Percentiles rank a stretch among this genome's conserved stretches.
These are phyloP conservation scores for Cryptoprocta ferox DNA, from an alignment of 2,797 vertebrate genomes.

Conservation along the genomic window DNA sequence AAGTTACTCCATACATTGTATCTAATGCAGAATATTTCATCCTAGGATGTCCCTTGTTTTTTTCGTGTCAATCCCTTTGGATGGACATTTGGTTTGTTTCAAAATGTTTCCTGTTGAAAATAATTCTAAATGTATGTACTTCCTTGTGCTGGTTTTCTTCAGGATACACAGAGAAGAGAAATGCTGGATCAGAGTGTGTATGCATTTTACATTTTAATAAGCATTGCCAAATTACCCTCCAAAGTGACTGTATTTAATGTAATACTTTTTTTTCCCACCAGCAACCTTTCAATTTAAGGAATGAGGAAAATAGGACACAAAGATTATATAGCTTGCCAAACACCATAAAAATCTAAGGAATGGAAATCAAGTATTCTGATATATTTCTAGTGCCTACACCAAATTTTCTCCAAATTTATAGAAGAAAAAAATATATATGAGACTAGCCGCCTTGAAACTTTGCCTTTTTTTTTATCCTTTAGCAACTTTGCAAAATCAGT, in stretches of 20 bases:
- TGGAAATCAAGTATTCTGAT: neutral
- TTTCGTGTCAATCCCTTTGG: neutral
- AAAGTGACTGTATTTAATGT: neutral
- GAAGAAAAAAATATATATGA: neutral
- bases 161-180: neutral
- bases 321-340: neutral
- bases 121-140: neutral
- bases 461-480: neutral
- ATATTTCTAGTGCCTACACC: neutral
- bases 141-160: neutral
- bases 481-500: neutral
- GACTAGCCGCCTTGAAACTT: neutral
- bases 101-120: neutral
- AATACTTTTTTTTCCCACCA: neutral
- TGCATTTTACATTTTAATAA: neutral
- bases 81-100: neutral
- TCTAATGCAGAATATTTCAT: neutral
- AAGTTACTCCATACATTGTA: neutral
- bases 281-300: slow-evolving; percentile 8
- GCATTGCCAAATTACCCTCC: neutral
- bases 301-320: neutral
- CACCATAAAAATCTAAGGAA: neutral
- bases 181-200: neutral
- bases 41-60: neutral
- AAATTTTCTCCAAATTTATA: neutral